Evolutionary conservation across 1,140 invertebrate genomes (phyloP), one percentile per base, ranked within the genome.

Genomic region (Drosophila athabasca): DNA sequence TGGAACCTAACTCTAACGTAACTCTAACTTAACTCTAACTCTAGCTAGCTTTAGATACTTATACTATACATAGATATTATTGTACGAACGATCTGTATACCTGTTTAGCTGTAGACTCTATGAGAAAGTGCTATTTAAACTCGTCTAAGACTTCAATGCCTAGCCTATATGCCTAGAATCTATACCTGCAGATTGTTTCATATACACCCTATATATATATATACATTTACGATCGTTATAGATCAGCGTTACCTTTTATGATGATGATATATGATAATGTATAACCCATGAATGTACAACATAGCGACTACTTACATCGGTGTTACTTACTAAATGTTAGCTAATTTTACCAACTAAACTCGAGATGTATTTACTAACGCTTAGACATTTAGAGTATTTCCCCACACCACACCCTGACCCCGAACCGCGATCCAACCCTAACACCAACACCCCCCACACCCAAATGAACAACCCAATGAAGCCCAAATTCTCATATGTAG

Each of bases 91-190:
- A 59, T 35, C 24, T 62, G 58, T 43, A 8, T 60, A 19, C 54
- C 35, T 35, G 26, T 61, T 76, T 76, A 55, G 67, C 55, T 71
- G 67, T 66, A 62, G 62, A 57, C 59, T 64, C 82, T 76, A 87
- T 76, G 65, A 66, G 68, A 81, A 85, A 87, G 82, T 87, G 82
- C 82, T 87, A 87, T 87, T 87, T 66, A 88, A 85, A 72, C 78
- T 75, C 55, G 84, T 71, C 83, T 88, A 71, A 87, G 82, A 87
- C 82, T 88, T 87, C 73, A 76, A 9, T 69, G 65, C 61, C 78
- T 87, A 70, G 87, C 79, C 48, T 58, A 26, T 74, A 76, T 73
- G 62, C 62, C 68, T 64, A 75, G 43, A 64, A 64, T 65, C 66
- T 75, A 75, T 80, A 80, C 67, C 64, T 75, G 55, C 71, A 69